Conservation (phyloP, 2,888 invertebrate genomes). For the Chrysina gloriosa region DNA sequence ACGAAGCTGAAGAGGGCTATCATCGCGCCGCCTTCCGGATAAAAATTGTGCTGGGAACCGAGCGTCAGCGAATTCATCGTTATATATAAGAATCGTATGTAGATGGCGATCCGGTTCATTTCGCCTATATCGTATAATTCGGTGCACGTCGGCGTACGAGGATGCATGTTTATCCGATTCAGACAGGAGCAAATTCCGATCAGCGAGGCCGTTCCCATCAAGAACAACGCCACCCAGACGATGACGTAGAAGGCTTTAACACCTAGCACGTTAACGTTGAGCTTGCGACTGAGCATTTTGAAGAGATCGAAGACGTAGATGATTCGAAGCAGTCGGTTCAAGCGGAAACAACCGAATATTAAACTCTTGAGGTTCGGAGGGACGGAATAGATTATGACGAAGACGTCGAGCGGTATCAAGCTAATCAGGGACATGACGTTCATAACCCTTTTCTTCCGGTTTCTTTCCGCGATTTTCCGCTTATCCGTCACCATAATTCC, state of each 20-base stretch:
- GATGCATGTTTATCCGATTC: conserved; percentile 17
- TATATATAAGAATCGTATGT: conserved; percentile 11
- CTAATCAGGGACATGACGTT: conserved; percentile 36
- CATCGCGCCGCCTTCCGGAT: conserved; percentile 16
- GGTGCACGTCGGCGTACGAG: conserved; percentile 15
- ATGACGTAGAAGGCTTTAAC: conserved; percentile 24
- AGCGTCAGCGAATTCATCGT: conserved; percentile 22
- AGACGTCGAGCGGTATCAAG: conserved; percentile 43
- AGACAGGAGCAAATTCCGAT: conserved; percentile 32
- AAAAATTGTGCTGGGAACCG: conserved; percentile 16
- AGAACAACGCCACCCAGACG: conserved; percentile 27
- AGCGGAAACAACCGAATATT: conserved; percentile 28
- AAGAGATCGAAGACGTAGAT: conserved; percentile 37
- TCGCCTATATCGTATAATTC: neutral
- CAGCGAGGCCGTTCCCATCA: conserved; percentile 24
- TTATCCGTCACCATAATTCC: conserved; percentile 40
- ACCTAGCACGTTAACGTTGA: conserved; percentile 29
- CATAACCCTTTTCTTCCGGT: neutral
- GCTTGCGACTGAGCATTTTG: conserved; percentile 14
- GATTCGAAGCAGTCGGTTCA: conserved; percentile 41
- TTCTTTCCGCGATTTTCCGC: conserved; percentile 28
- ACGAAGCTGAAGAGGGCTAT: conserved; percentile 28
- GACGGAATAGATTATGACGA: conserved; percentile 37
- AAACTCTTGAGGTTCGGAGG: neutral
- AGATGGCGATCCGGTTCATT: conserved; percentile 1